Percentiles rank a stretch among this genome's conserved stretches.
Conservation (phyloP, 1,140 invertebrate genomes). For the Antheraea mylitta region DNA sequence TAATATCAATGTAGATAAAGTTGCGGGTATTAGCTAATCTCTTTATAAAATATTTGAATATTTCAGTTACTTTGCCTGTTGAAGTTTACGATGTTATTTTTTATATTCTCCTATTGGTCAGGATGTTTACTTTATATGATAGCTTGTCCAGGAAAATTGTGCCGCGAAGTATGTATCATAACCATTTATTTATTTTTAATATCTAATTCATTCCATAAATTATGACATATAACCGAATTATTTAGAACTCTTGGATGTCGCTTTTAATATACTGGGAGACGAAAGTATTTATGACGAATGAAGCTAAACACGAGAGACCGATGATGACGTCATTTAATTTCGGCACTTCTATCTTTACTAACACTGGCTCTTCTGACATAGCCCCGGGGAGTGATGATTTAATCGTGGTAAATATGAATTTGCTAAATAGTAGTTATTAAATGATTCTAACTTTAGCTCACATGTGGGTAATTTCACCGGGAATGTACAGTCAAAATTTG, state of each 20-base stretch:
- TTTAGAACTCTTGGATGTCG: constrained; percentile 57
- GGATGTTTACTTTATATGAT: constrained; percentile 55
- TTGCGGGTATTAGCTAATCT: no score
- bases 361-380: constrained; percentile 43
- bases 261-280: constrained; percentile 63
- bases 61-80: constrained; percentile 49
- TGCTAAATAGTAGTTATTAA: no score
- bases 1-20: no score
- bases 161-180: constrained; percentile 39
- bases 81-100: constrained; percentile 48
- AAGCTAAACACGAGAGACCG: constrained; percentile 55
- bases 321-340: constrained; percentile 41
- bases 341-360: constrained; percentile 55
- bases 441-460: no score
- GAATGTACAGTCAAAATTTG: no score
- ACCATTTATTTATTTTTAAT: not conserved
- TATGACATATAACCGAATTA: no score
- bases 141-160: constrained; percentile 58
- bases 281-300: constrained; percentile 51
- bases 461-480: no score
- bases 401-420: constrained; percentile 46
- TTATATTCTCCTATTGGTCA: constrained; percentile 62
- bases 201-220: not conserved
- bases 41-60: no score
- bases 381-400: constrained; percentile 43